phyloP scores from a whole-genome alignment of 1,140 invertebrate genomes.

The Samia ricini region DNA sequence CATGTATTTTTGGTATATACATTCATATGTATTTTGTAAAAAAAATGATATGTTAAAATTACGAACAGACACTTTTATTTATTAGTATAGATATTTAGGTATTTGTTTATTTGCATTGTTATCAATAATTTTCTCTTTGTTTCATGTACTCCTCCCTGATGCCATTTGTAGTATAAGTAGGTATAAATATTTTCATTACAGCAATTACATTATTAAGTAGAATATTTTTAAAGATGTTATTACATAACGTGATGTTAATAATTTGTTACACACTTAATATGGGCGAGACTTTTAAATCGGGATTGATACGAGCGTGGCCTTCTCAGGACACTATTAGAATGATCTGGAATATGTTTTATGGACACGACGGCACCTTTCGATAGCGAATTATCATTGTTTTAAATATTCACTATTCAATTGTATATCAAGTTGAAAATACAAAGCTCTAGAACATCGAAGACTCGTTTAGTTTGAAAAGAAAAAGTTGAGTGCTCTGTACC shows the following conservation, averaged over 20 bases:
- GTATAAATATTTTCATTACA: constrained; percentile 43
- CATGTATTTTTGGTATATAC: too few relatives aligned
- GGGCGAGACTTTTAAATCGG: constrained; percentile 13
- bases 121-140: constrained; percentile 48
- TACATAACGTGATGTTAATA: not conserved
- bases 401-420: constrained; percentile 25
- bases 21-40: too few relatives aligned
- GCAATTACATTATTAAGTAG: constrained; percentile 11
- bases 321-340: constrained; percentile 30
- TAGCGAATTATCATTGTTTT: constrained; percentile 29
- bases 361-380: constrained; percentile 14
- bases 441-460: constrained; percentile 6
- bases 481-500: constrained; percentile 15
- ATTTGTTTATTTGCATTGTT: not conserved
- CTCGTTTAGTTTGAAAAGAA: constrained; percentile 7
- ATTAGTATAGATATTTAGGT: not conserved
- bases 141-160: constrained; percentile 66
- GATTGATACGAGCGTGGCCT: constrained; percentile 15
- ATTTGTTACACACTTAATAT: constrained; percentile 24
- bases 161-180: constrained; percentile 60
- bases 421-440: constrained; percentile 12
- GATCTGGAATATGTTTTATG: constrained; percentile 30
- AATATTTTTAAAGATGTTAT: not conserved
- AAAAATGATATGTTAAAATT: too few relatives aligned
- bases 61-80: not conserved